Base-by-base conservation (phyloP, 2,113 vertebrate species). In the Anthoscopus minutus region DNA sequence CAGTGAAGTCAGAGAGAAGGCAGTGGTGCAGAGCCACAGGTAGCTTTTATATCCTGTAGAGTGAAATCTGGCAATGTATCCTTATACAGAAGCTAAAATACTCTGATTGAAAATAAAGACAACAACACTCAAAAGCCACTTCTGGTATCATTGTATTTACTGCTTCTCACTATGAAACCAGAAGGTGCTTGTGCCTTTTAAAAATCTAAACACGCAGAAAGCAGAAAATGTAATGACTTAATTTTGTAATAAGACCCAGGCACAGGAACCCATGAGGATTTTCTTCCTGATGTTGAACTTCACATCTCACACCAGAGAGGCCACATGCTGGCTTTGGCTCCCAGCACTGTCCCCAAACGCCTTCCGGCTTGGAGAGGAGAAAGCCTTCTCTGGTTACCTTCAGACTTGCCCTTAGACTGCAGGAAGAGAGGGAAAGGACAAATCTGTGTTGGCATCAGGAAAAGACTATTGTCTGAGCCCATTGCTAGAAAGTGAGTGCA, bases 361-460 rank as follows among this genome's bases (percentile, higher is more conserved):
- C n/a, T 88, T 92, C 76, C 0, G 0, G 56, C 82, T 67, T 48
- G 57, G 51, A 86, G 51, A 80, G 31, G 17, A 86, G 64, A 81
- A 95, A 81, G 37, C 19, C 53, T 23, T 40, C 60, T 92, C 79
- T 92, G 37, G n/a, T 94, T 95, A 83, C 89, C 60, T 93, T 74
- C 82, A 45, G 69, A 33, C 27, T 95, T 93, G 56, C 42, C 88
- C 88, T 83, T 93, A 76, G 60, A 50, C 28, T 37, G 56, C 56
- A 81, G 71, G 60, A 87, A 37, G 35, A 83, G 64, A 92, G 18
- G 33, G 28, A 65, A 92, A 90, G 76, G 86, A 72, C n/a, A 64
- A 80, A 93, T 40, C 37, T 66, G 5, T 65, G 15, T 15, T 60
- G 44, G n/a, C 12, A 13, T 60, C 40, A 60, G 67, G 42, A 61